phyloP scores from a whole-genome alignment of 2,113 vertebrate species.

The Dasyornis broadbenti region DNA sequence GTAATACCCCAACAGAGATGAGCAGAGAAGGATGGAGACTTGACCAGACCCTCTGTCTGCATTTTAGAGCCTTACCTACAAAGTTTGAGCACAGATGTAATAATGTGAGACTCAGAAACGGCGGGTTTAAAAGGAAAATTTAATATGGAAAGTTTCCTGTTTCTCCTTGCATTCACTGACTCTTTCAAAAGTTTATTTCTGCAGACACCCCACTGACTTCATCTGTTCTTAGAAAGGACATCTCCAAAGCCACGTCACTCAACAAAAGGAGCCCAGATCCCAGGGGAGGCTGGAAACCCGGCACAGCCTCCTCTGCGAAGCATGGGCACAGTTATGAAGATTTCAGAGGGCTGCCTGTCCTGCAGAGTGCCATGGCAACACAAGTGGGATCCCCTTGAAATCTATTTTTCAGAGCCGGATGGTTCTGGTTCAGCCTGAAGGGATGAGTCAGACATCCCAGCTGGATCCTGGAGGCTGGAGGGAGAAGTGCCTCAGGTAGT shows the following conservation, averaged over 20 bases:
- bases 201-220: background rate
- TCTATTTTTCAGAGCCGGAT: background rate
- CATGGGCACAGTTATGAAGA: background rate
- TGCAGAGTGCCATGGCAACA: background rate
- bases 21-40: background rate
- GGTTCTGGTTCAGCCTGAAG: background rate
- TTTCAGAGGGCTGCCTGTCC: background rate
- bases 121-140: background rate
- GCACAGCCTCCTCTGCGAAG: background rate
- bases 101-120: background rate
- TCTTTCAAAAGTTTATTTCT: background rate
- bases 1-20: background rate
- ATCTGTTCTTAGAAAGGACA: background rate
- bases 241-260: background rate
- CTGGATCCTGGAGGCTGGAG: background rate
- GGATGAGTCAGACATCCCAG: background rate
- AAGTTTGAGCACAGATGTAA: background rate
- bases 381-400: background rate
- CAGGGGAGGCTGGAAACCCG: background rate
- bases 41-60: background rate
- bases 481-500: background rate
- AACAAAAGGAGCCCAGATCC: background rate
- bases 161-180: background rate
- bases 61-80: background rate
- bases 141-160: background rate